A percentile compares a stretch with the other conserved stretches of the same genome.
phyloP scores from a whole-genome alignment of 2,797 vertebrate genomes.

The Lutjanus campechanus region DNA sequence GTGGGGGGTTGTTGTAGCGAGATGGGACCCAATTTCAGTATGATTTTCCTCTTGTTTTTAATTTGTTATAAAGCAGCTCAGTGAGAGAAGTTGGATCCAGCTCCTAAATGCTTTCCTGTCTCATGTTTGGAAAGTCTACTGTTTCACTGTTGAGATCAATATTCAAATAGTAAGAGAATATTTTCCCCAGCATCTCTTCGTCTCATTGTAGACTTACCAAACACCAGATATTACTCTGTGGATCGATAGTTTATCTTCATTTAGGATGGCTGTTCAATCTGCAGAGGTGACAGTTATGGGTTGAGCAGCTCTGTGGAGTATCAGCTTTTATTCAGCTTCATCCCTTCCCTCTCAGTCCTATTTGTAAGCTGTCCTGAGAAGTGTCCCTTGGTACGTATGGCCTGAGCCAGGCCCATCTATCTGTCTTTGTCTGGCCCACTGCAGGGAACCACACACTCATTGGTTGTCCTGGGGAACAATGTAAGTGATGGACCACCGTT shows the following conservation, averaged over 20 bases:
- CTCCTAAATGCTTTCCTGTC: conserved; percentile 55
- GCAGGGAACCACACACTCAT: conserved; percentile 82
- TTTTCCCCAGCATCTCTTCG: conserved; percentile 55
- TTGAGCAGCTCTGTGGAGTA: conserved; percentile 83
- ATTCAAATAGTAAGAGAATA: conserved; percentile 69
- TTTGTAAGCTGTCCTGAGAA: conserved; percentile 88
- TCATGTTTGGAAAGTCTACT: conserved; percentile 50
- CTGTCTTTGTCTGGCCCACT: conserved; percentile 85
- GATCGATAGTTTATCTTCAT: conserved; percentile 83
- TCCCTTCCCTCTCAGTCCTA: conserved; percentile 83
- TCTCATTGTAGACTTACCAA: conserved; percentile 70
- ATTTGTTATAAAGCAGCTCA: conserved; percentile 77
- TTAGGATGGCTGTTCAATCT: conserved; percentile 78
- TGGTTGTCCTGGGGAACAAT: conserved; percentile 84
- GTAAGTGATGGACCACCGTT: conserved; percentile 86
- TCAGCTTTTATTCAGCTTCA: conserved; percentile 86
- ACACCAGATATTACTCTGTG: conserved; percentile 70
- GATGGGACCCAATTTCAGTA: conserved; percentile 83
- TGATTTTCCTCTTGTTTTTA: conserved; percentile 80
- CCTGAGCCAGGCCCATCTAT: conserved; percentile 80
- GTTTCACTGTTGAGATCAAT: conserved; percentile 54
- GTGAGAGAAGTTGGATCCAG: conserved; percentile 57
- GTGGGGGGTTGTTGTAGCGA: conserved; percentile 61
- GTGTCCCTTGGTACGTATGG: conserved; percentile 83
- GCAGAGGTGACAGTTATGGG: conserved; percentile 83